phyloP scores from a whole-genome alignment of 2,113 vertebrate genomes.

The Cathartes aura region DNA sequence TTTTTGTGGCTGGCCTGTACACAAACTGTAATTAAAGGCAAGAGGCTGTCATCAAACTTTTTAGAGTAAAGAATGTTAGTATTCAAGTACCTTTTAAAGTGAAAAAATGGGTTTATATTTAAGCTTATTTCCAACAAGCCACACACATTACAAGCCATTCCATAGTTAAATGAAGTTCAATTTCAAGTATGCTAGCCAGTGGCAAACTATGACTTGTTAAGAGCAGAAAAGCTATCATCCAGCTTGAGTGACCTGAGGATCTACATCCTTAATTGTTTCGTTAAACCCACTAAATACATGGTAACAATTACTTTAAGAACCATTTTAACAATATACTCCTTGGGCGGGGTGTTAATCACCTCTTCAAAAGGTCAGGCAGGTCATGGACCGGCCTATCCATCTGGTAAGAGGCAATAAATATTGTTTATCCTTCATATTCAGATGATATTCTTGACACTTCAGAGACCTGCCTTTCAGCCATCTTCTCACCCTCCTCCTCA shows the following conservation, averaged over 20 bases:
- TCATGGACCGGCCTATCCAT: neutral
- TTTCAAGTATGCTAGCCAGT: neutral
- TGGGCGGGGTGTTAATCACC: neutral
- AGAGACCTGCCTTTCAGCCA: neutral
- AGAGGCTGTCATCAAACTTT: neutral
- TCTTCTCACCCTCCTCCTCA: neutral
- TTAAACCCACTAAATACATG: neutral
- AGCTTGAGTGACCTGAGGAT: neutral
- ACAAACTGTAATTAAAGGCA: neutral
- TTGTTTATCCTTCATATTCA: neutral
- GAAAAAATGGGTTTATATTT: neutral
- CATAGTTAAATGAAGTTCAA: neutral
- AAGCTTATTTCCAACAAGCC: neutral
- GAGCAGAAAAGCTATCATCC: neutral
- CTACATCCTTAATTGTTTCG: neutral
- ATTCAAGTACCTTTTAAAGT: neutral
- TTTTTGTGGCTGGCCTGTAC: neutral
- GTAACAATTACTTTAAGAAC: neutral
- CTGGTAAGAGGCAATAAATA: neutral
- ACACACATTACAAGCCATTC: neutral
- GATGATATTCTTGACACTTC: neutral
- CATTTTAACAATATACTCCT: neutral
- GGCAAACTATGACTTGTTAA: neutral
- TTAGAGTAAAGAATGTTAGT: neutral
- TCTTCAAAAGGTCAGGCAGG: neutral